Base-by-base conservation (phyloP, 2,888 invertebrate genomes). In the Archips crataeganus region DNA sequence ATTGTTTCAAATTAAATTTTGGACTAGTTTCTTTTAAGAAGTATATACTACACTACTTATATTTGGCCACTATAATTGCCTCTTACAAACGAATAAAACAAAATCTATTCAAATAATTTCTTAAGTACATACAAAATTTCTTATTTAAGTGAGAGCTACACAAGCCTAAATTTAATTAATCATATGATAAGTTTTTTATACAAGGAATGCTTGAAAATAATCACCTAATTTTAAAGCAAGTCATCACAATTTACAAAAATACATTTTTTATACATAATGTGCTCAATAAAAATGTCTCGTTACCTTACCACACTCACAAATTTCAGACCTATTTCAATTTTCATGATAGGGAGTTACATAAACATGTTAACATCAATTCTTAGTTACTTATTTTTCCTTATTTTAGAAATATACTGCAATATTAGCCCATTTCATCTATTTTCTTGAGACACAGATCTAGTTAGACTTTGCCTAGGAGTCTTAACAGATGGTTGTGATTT, bases 361-460 rank as follows among this genome's bases (percentile, higher is more conserved):
- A 39, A n/a, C 15, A 36, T 65, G 47, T 39, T 62, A 39, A 49
- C 36, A 65, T 65, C 23, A 62, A 62, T 47, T 51, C 49, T 36
- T 51, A 47, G n/a, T 34, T 32, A 36, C 36, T n/a, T 39, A 15
- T 51, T 23, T 49, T 65, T 51, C 15, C 36, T 65, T 51, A 65
- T 63, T 54, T 57, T 63, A 47, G 5, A 34, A 15, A 15, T 57
- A 32, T 69, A 54, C 11, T 60, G 23, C 23, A 67, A n/a, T 60
- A 59, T 42, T 62, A 45, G 42, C 9, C 70, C 65, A 72, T 80
- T 88, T 94, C 90, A 94, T 86, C 94, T 94, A 78, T 93, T 94
- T 82, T 94, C 94, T 83, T 94, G 94, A 10, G 94, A 94, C 78
- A 89, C 67, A 70, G 93, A 89, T 80, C 93, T 85, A 74, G 80